These are phyloP conservation scores for Falco berigora DNA, from an alignment of 2,797 vertebrate genomes.

Conservation along the genomic window DNA sequence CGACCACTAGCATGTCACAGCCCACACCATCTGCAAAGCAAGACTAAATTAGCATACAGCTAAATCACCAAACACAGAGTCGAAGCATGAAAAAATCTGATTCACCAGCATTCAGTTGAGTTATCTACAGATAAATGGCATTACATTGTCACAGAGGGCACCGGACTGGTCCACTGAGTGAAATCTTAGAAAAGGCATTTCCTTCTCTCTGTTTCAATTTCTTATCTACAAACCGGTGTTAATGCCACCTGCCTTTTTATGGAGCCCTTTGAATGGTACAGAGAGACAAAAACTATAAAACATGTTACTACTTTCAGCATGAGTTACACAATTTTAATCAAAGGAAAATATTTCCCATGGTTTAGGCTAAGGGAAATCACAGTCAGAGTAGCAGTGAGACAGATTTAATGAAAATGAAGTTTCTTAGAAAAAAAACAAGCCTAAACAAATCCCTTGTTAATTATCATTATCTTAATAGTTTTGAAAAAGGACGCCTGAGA, in stretches of 20 bases:
- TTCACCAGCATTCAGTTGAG: background rate
- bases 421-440: background rate
- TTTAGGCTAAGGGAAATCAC: background rate
- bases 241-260: background rate
- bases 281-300: background rate
- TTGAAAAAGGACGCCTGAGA: background rate
- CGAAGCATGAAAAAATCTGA: background rate
- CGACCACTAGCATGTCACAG: background rate
- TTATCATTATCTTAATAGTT: background rate
- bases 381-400: background rate
- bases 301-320: background rate
- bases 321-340: background rate
- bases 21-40: background rate
- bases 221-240: background rate
- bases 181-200: background rate
- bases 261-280: background rate
- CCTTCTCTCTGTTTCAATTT: background rate
- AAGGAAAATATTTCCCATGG: background rate
- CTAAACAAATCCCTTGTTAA: background rate
- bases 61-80: background rate
- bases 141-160: background rate
- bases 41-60: background rate
- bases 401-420: background rate
- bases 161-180: background rate
- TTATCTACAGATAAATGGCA: background rate